These are phyloP conservation scores for Ammodytes marinus DNA, from an alignment of 2,113 vertebrate species.

Conservation along the genomic window DNA sequence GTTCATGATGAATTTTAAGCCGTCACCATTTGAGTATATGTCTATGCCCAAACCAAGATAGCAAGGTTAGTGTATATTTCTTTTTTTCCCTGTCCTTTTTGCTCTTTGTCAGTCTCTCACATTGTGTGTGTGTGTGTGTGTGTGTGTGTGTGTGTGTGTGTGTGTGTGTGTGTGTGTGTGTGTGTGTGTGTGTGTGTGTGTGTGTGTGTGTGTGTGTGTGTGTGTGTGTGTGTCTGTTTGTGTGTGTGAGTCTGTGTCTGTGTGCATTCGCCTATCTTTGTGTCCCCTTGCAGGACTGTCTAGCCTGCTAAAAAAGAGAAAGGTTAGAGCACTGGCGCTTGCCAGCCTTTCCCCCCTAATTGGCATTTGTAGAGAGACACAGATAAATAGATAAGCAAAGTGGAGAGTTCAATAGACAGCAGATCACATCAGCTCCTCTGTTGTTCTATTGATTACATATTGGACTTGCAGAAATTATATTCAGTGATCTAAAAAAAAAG, in stretches of 20 bases:
- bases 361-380: constrained; percentile 53
- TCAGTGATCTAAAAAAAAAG: constrained; percentile 20
- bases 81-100: neutral
- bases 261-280: neutral
- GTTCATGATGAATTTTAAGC: constrained; percentile 27
- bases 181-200: neutral
- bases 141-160: too few relatives aligned
- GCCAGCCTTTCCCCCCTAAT: constrained; percentile 21
- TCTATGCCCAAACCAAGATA: constrained; percentile 18
- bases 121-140: neutral
- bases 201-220: constrained; percentile 6
- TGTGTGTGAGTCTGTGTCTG: neutral
- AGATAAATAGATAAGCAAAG: constrained; percentile 46
- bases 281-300: constrained; percentile 7
- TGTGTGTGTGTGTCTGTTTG: neutral
- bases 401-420: constrained; percentile 4
- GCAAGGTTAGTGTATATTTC: neutral
- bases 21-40: constrained; percentile 13
- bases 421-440: constrained; percentile 12
- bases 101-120: constrained; percentile 7
- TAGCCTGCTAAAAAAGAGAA: constrained; percentile 30
- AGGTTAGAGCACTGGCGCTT: constrained; percentile 39
- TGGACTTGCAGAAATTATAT: constrained; percentile 23
- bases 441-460: constrained; percentile 35
- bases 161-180: too few relatives aligned